Percentiles rank a stretch among this genome's conserved stretches.
phyloP scores from a whole-genome alignment of 2,888 invertebrate genomes.

The Microctonus brassicae region DNA sequence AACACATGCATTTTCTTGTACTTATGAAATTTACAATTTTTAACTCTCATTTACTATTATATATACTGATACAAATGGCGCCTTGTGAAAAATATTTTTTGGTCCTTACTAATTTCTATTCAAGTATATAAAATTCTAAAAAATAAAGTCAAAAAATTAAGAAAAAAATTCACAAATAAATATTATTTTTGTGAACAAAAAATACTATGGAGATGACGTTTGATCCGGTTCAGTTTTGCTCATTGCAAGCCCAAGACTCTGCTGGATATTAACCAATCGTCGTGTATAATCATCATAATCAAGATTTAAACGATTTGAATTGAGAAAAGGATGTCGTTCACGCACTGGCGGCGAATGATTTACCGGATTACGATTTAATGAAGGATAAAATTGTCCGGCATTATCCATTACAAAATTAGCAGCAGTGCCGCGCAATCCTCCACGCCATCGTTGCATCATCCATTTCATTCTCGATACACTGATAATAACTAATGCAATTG shows the following conservation, averaged over 20 bases:
- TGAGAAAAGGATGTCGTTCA: slow-evolving; percentile 40
- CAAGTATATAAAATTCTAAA: not conserved
- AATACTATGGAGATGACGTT: slow-evolving; percentile 9
- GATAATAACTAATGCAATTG: slow-evolving; percentile 73
- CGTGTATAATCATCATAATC: slow-evolving; percentile 53
- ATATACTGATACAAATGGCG: not conserved
- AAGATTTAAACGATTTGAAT: slow-evolving; percentile 39
- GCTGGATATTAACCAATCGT: slow-evolving; percentile 53
- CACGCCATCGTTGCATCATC: slow-evolving; percentile 76
- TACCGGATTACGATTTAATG: slow-evolving; percentile 41
- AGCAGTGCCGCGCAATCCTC: slow-evolving; percentile 71
- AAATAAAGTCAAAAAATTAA: not conserved
- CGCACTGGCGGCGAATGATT: slow-evolving; percentile 58
- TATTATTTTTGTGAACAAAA: not conserved
- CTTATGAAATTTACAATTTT: not conserved
- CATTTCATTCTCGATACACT: slow-evolving; percentile 78
- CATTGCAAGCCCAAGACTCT: slow-evolving; percentile 53
- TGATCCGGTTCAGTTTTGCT: slow-evolving; percentile 42
- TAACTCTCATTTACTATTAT: not conserved
- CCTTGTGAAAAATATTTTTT: not conserved
- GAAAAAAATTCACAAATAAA: not conserved
- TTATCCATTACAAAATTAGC: slow-evolving; percentile 66
- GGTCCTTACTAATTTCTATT: not conserved
- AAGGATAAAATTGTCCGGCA: slow-evolving; percentile 49
- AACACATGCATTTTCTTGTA: not conserved